Conservation (phyloP, 2,888 invertebrate genomes). For the Phyto melanocephala region DNA sequence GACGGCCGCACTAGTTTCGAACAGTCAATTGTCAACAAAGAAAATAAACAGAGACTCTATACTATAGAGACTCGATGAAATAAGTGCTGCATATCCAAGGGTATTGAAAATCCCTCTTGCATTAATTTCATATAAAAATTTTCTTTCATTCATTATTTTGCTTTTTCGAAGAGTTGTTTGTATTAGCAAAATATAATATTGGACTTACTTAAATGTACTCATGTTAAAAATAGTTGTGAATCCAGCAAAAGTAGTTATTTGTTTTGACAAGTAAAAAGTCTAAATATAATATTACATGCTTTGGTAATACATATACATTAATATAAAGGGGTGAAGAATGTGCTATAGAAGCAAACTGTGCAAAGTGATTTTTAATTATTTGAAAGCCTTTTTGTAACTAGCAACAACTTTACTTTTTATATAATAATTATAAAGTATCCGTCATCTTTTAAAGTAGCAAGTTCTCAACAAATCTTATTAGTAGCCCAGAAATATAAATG, state of each 20-base stretch:
- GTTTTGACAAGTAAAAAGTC: constrained; percentile 33
- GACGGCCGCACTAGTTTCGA: constrained; percentile 12
- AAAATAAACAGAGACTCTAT: constrained; percentile 19
- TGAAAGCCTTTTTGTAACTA: no score
- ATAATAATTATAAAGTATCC: no score
- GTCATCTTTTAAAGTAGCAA: no score
- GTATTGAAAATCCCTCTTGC: constrained; percentile 50
- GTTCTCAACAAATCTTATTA: no score
- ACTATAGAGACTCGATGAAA: neutral
- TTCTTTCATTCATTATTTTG: neutral
- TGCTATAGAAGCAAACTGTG: no score
- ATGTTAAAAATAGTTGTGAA: neutral
- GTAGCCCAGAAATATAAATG: no score
- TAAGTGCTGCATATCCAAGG: neutral
- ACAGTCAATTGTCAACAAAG: constrained; percentile 9
- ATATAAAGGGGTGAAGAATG: no score
- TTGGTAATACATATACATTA: no score
- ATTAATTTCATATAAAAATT: constrained; percentile 22
- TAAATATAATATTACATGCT: neutral
- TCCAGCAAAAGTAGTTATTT: constrained; percentile 46
- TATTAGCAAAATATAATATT: constrained; percentile 36
- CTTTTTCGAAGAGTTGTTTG: neutral
- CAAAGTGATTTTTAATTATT: no score
- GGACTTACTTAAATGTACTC: constrained; percentile 23
- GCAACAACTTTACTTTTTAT: no score